phyloP scores from a whole-genome alignment of 2,888 invertebrate genomes.

The Pterostichus niger region DNA sequence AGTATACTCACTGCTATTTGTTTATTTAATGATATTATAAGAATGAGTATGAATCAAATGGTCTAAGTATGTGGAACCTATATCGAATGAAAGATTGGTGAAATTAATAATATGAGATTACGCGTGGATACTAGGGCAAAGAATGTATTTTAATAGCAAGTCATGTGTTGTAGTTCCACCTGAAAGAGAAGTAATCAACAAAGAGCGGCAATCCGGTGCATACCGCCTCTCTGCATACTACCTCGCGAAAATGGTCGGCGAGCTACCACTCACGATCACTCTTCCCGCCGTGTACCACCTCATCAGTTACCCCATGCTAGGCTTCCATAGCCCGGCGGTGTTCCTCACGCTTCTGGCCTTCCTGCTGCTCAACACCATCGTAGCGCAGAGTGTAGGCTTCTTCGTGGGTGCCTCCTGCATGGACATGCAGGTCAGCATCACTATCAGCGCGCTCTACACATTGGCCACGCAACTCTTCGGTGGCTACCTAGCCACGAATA shows the following conservation, averaged over 20 bases:
- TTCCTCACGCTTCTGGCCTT: constrained; percentile 85
- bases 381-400: constrained; percentile 89
- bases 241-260: constrained; percentile 90
- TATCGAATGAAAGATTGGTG: too few species aligned
- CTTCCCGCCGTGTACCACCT: constrained; percentile 87
- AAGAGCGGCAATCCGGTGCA: constrained; percentile 88
- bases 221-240: constrained; percentile 90
- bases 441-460: constrained; percentile 87
- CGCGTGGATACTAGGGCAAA: too few species aligned
- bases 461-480: constrained; percentile 88
- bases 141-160: too few species aligned
- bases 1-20: too few species aligned
- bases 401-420: constrained; percentile 88
- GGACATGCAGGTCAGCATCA: constrained; percentile 88
- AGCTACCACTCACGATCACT: constrained; percentile 86
- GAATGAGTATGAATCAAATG: too few species aligned
- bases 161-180: constrained; percentile 82
- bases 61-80: too few species aligned
- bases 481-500: constrained; percentile 86
- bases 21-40: too few species aligned
- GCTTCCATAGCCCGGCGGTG: constrained; percentile 81
- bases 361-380: constrained; percentile 85
- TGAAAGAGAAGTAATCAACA: constrained; percentile 88
- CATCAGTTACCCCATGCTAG: constrained; percentile 89
- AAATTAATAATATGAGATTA: too few species aligned